Evolutionary conservation across 2,888 invertebrate species (phyloP).

Genomic region (Euphydryas editha): DNA sequence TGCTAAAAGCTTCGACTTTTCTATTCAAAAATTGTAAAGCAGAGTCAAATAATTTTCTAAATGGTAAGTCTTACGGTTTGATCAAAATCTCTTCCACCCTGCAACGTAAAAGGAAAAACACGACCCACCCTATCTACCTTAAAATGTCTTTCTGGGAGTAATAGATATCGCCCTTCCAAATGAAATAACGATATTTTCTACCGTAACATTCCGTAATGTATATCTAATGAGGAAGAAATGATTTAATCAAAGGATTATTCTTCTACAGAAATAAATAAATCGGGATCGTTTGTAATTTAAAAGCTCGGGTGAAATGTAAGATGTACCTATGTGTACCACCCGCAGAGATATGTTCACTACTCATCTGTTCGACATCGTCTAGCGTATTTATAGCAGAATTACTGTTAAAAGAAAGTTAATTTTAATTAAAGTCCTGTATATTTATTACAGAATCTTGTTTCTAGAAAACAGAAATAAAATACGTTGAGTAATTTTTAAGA

Average conservation of each 20-base stretch:
- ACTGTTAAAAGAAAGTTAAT: constrained; percentile 5
- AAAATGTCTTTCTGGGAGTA: constrained; percentile 63
- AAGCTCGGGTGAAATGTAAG: constrained; percentile 44
- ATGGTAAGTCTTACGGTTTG: constrained; percentile 69
- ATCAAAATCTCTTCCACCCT: constrained; percentile 61
- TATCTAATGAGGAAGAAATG: constrained; percentile 60
- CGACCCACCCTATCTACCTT: constrained; percentile 66
- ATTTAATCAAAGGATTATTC: constrained; percentile 49
- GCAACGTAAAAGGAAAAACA: constrained; percentile 69
- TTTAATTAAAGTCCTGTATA: not conserved
- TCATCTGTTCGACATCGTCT: constrained; percentile 37
- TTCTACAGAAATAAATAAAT: constrained; percentile 44
- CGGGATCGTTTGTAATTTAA: constrained; percentile 48
- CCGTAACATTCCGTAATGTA: constrained; percentile 56
- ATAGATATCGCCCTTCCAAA: constrained; percentile 55
- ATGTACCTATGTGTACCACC: constrained; percentile 40
- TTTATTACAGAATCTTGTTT: not conserved
- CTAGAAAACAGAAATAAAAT: too few relatives aligned
- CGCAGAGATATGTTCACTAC: constrained; percentile 43
- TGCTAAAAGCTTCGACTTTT: not conserved
- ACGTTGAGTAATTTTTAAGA: too few relatives aligned
- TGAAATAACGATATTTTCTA: constrained; percentile 55
- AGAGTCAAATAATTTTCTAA: constrained; percentile 78
- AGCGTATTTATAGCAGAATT: constrained; percentile 42
- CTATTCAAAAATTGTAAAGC: constrained; percentile 54